phyloP scores from a whole-genome alignment of 2,113 vertebrate species.

The Craseonycteris thonglongyai region DNA sequence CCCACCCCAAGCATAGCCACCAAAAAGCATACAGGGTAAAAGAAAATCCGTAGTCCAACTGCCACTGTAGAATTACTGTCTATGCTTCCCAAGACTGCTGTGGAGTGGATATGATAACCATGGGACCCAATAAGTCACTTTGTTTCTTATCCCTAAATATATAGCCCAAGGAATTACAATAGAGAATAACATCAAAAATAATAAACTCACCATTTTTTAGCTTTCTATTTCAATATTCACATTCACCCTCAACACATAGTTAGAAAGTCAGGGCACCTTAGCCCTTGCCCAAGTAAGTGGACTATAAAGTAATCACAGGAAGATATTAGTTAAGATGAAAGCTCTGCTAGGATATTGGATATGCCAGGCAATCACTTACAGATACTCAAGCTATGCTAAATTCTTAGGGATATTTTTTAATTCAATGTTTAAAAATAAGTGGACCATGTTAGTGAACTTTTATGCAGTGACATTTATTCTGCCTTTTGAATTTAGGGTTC shows the following conservation, averaged over 20 bases:
- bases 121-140: conserved; percentile 5
- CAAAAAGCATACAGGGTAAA: neutral
- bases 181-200: conserved; percentile 20
- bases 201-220: conserved; percentile 1
- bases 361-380: neutral
- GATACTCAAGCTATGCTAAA: conserved; percentile 13
- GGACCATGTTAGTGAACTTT: conserved; percentile 2
- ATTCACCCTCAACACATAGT: conserved; percentile 10
- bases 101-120: neutral
- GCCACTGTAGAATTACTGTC: neutral
- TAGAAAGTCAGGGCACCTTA: neutral
- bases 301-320: conserved; percentile 47
- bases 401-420: neutral
- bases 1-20: neutral
- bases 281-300: conserved; percentile 49
- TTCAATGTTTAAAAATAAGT: conserved; percentile 31
- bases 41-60: conserved; percentile 25
- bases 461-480: neutral
- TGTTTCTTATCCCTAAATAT: conserved; percentile 46
- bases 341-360: conserved; percentile 4
- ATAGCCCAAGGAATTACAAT: conserved; percentile 41
- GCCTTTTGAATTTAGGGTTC: conserved; percentile 47
- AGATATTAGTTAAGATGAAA: conserved; percentile 45
- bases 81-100: neutral
- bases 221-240: conserved; percentile 36